phyloP scores from a whole-genome alignment of 1,140 invertebrate species.

The Ptiloglossa arizonensis region DNA sequence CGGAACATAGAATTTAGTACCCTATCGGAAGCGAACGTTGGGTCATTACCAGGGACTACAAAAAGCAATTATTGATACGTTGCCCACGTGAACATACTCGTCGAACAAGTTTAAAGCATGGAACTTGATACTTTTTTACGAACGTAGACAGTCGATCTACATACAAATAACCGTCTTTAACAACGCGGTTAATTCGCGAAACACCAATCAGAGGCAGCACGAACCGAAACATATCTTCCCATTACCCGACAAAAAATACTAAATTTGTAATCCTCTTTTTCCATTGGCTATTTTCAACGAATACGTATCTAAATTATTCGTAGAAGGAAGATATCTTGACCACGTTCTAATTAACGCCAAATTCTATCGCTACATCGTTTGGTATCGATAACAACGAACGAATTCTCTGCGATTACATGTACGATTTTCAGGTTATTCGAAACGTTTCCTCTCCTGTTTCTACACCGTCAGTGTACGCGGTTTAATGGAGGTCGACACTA shows the following conservation, averaged over 20 bases:
- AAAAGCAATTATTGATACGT: not conserved
- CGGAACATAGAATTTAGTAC: not conserved
- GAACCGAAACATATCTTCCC: not conserved
- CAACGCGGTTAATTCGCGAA: not conserved
- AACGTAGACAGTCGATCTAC: not conserved
- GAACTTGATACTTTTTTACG: not conserved
- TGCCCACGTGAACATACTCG: not conserved
- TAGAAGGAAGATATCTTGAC: too few species aligned
- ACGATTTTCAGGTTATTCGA: not conserved
- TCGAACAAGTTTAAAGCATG: not conserved
- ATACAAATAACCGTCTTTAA: too few species aligned
- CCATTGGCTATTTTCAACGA: not conserved
- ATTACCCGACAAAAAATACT: not conserved
- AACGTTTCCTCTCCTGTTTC: not conserved
- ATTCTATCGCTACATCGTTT: too few species aligned
- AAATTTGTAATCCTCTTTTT: not conserved
- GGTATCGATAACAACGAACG: too few species aligned
- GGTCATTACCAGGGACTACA: not conserved
- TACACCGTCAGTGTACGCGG: not conserved
- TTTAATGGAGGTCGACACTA: not conserved
- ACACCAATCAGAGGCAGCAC: not conserved
- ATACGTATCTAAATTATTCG: not conserved
- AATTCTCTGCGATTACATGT: not conserved
- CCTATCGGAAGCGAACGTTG: not conserved
- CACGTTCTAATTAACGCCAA: too few species aligned